Evolutionary conservation across 2,113 vertebrate species (phyloP).

Genomic region (Varanus salvator): DNA sequence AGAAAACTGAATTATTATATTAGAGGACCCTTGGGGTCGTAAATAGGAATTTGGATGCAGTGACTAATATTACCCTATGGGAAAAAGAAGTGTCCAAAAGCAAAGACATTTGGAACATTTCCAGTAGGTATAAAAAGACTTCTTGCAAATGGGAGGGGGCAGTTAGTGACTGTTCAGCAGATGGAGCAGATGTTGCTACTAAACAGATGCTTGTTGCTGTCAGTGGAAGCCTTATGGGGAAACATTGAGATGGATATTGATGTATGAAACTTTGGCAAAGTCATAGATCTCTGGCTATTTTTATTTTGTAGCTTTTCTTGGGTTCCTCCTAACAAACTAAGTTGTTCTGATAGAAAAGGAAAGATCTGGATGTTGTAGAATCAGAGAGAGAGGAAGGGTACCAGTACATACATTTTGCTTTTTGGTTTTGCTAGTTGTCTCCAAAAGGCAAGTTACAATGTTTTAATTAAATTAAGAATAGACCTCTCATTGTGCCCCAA

Average conservation of each 20-base stretch:
- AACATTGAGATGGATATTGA: constrained; percentile 41
- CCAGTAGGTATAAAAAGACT: constrained; percentile 21
- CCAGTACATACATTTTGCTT: too few relatives aligned
- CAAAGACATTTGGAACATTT: constrained; percentile 26
- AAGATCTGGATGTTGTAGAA: too few relatives aligned
- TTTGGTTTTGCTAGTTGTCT: background rate
- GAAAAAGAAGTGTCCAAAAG: constrained; percentile 18
- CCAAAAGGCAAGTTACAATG: background rate
- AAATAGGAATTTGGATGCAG: constrained; percentile 2
- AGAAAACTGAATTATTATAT: background rate
- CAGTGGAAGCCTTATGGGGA: constrained; percentile 36
- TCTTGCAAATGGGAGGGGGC: constrained; percentile 26
- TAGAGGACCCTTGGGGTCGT: background rate
- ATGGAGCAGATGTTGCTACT: constrained; percentile 41
- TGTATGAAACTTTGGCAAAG: constrained; percentile 42
- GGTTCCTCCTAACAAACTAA: background rate
- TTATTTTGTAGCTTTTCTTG: constrained; percentile 16
- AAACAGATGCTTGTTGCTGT: constrained; percentile 47
- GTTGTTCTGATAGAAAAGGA: background rate
- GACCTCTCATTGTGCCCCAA: too few relatives aligned
- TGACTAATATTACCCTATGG: constrained; percentile 5
- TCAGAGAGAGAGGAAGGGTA: too few relatives aligned
- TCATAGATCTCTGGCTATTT: constrained; percentile 36
- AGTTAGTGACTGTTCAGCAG: constrained; percentile 33
- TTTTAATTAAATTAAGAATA: too few relatives aligned